A percentile compares a stretch with the other conserved stretches of the same genome.
Evolutionary conservation across 2,797 vertebrate species (phyloP).

Genomic region (Lacerta viridis): DNA sequence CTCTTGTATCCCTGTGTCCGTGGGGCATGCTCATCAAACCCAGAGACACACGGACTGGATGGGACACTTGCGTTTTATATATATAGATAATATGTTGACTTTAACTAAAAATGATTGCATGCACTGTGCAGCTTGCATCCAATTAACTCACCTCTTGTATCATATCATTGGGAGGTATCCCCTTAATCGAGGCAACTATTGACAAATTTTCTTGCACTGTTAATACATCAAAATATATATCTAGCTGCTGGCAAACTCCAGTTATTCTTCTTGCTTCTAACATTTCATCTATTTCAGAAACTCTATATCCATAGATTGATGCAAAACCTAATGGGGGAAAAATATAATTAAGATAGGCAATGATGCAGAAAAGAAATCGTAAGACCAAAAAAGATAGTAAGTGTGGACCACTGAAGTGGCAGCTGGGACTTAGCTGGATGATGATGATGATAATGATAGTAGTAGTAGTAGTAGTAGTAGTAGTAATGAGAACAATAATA

Average conservation of each 20-base stretch:
- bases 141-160: constrained; percentile 86
- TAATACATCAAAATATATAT: constrained; percentile 95
- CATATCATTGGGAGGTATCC: constrained; percentile 86
- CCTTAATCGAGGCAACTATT: constrained; percentile 94
- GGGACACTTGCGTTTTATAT: too few species aligned
- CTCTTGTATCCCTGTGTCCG: too few species aligned
- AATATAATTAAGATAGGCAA: not conserved
- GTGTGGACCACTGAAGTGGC: too few species aligned
- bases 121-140: not conserved
- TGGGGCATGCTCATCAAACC: too few species aligned
- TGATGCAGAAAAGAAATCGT: constrained; percentile 65
- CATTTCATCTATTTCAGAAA: constrained; percentile 92
- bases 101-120: not conserved
- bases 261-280: constrained; percentile 92
- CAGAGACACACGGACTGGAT: too few species aligned
- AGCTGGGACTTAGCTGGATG: not conserved
- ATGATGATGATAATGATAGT: too few species aligned
- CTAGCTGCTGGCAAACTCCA: constrained; percentile 94
- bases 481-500: too few species aligned
- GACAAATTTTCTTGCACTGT: constrained; percentile 96
- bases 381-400: not conserved
- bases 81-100: not conserved
- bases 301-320: constrained; percentile 90
- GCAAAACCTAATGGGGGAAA: constrained; percentile 83
- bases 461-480: too few species aligned